phyloP scores from a whole-genome alignment of 1,140 invertebrate species.

The Ceratina japonica region DNA sequence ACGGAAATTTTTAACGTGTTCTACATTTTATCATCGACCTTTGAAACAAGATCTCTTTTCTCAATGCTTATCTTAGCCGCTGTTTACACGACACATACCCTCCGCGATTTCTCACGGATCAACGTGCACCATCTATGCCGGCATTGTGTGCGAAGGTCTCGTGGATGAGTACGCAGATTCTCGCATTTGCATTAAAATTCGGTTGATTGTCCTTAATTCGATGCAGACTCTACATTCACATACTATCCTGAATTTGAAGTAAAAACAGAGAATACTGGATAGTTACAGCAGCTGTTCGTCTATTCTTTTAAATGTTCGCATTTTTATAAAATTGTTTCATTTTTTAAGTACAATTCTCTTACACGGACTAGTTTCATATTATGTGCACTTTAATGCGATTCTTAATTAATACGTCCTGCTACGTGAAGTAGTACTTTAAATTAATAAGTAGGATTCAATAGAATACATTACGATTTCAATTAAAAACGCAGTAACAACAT shows the following conservation, averaged over 20 bases:
- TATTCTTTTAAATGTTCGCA: not conserved
- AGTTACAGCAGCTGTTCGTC: not conserved
- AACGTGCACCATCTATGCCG: slow-evolving; percentile 34
- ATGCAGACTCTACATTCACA: not conserved
- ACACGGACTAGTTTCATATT: not conserved
- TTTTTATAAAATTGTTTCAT: not conserved
- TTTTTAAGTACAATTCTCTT: not conserved
- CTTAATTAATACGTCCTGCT: not conserved
- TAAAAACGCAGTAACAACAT: not conserved
- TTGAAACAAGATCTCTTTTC: slow-evolving; percentile 28
- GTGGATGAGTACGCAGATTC: not conserved
- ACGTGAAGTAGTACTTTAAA: not conserved
- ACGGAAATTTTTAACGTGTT: slow-evolving; percentile 37
- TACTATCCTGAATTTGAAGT: not conserved
- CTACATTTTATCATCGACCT: slow-evolving; percentile 10
- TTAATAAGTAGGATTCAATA: not conserved
- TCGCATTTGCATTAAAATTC: not conserved
- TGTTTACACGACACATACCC: slow-evolving; percentile 38
- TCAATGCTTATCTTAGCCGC: slow-evolving; percentile 38
- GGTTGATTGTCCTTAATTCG: slow-evolving; percentile 24
- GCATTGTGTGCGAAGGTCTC: slow-evolving; percentile 14
- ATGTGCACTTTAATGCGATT: not conserved
- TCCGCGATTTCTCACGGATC: slow-evolving; percentile 34
- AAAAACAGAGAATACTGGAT: not conserved
- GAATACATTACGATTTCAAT: not conserved